phyloP scores from a whole-genome alignment of 1,140 invertebrate genomes.

The Sminthurinus signatus region DNA sequence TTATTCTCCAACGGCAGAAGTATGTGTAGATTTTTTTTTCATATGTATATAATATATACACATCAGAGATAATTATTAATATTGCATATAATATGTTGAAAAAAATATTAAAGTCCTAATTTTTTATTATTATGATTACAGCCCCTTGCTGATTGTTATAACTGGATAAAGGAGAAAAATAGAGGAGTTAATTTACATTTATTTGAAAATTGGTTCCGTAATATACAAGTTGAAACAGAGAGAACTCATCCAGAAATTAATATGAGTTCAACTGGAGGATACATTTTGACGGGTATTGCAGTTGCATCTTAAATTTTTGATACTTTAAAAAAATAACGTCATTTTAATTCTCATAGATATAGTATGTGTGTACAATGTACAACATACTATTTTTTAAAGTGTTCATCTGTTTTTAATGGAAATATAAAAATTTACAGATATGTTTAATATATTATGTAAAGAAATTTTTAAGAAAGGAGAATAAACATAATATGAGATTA shows the following conservation, averaged over 20 bases:
- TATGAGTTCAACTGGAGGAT: conserved; percentile 68
- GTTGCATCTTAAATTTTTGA: neutral
- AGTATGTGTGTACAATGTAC: neutral
- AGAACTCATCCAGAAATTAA: conserved; percentile 76
- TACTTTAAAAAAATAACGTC: neutral
- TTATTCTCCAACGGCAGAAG: conserved; percentile 15
- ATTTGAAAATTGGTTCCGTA: conserved; percentile 76
- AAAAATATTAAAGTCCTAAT: conserved; percentile 1
- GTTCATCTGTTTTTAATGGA: neutral
- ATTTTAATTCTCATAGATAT: neutral
- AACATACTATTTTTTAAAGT: neutral
- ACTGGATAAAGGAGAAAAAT: conserved; percentile 59
- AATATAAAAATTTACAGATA: too few species aligned
- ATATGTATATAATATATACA: conserved; percentile 7
- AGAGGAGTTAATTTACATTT: conserved; percentile 67
- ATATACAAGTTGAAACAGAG: conserved; percentile 79
- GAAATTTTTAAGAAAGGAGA: too few species aligned
- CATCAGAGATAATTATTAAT: neutral
- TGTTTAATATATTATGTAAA: too few species aligned
- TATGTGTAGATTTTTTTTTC: conserved; percentile 1
- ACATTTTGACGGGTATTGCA: conserved; percentile 58
- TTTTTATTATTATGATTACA: conserved; percentile 40
- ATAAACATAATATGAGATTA: too few species aligned
- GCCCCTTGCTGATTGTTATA: conserved; percentile 71
- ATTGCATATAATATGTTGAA: neutral